A percentile compares a stretch with the other conserved stretches of the same genome.
These are phyloP conservation scores for Cephalopachus bancanus DNA, from an alignment of 2,797 vertebrate genomes.

Conservation along the genomic window DNA sequence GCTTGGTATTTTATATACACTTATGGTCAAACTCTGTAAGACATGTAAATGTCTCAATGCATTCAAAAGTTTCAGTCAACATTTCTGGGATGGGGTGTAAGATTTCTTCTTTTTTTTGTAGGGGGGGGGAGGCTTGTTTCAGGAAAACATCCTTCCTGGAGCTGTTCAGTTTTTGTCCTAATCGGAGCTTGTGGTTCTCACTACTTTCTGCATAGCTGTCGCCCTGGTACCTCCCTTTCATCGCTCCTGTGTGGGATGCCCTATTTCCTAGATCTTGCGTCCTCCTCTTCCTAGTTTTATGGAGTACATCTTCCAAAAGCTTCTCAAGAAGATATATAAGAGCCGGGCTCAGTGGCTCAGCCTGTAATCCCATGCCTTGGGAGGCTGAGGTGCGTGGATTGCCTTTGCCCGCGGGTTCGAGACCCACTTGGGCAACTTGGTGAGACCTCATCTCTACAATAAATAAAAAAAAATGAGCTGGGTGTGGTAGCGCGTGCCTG, in stretches of 20 bases:
- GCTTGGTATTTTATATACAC: neutral
- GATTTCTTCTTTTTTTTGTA: neutral
- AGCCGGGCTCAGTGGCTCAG: too few relatives aligned
- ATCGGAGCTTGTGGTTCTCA: neutral
- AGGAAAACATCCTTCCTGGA: neutral
- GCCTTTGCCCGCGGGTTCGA: too few relatives aligned
- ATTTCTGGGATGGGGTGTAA: neutral
- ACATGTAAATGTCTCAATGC: neutral
- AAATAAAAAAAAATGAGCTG: too few relatives aligned
- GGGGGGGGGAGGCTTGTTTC: too few relatives aligned
- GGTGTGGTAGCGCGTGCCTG: too few relatives aligned
- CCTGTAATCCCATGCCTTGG: too few relatives aligned
- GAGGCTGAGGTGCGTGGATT: too few relatives aligned
- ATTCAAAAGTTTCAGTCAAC: neutral
- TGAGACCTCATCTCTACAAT: too few relatives aligned
- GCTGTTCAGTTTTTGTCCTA: neutral
- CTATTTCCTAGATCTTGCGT: neutral
- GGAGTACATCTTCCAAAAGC: neutral
- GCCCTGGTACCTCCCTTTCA: neutral
- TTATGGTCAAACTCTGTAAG: neutral
- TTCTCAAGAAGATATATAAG: neutral
- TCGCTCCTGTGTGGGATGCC: neutral
- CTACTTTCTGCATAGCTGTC: neutral
- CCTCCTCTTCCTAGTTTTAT: neutral
- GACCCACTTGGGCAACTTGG: too few relatives aligned